phyloP scores from a whole-genome alignment of 2,113 vertebrate genomes.

The Gambusia holbrooki region DNA sequence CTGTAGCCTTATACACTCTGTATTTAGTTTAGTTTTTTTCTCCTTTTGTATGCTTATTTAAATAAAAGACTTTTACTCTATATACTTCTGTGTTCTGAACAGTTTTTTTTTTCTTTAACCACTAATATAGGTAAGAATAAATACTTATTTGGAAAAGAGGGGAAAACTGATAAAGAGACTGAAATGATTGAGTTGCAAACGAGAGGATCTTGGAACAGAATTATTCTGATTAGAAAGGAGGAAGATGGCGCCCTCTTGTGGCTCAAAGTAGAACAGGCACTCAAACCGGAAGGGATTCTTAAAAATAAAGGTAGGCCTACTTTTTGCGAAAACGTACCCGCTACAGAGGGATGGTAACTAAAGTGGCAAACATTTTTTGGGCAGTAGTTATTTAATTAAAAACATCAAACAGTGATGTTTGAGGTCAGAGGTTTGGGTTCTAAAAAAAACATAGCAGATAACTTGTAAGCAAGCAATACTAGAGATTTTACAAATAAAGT shows the following conservation, averaged over 20 bases:
- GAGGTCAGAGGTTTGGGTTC: background rate
- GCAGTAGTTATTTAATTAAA: background rate
- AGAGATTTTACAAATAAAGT: too few species aligned
- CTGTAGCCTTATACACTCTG: slow-evolving; percentile 54
- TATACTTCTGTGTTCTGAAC: background rate
- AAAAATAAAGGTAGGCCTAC: too few species aligned
- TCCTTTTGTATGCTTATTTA: slow-evolving; percentile 76
- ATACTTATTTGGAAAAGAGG: too few species aligned
- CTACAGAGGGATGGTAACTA: background rate
- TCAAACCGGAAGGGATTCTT: background rate
- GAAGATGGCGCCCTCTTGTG: slow-evolving; percentile 42
- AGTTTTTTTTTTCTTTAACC: background rate
- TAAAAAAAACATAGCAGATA: background rate
- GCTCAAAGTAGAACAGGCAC: slow-evolving; percentile 17
- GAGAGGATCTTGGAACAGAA: too few species aligned
- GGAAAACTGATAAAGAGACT: too few species aligned
- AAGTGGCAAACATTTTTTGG: background rate
- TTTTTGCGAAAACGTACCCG: background rate
- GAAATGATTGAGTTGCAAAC: too few species aligned
- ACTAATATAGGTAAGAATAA: background rate
- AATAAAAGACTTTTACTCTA: slow-evolving; percentile 72
- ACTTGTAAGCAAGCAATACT: background rate
- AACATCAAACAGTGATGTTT: background rate
- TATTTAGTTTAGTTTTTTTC: slow-evolving; percentile 19
- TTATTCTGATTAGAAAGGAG: background rate